Percentiles rank a stretch among this genome's conserved stretches.
Evolutionary conservation across 2,888 invertebrate genomes (phyloP).

Genomic region (Cheiracanthium punctorium): DNA sequence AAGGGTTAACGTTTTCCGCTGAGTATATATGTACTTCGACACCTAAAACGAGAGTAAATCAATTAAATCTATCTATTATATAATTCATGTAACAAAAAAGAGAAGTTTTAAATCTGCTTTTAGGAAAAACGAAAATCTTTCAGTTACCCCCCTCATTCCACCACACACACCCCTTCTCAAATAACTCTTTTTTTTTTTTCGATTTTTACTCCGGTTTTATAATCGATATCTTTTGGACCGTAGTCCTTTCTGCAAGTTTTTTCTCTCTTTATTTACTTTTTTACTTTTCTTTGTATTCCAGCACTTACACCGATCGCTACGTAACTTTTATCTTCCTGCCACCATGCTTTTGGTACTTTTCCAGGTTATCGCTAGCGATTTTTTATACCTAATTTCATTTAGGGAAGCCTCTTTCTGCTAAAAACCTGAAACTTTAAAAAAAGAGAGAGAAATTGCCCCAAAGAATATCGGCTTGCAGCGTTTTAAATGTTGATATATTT

Average conservation of each 20-base stretch:
- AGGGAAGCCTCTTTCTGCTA: background rate
- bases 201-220: background rate
- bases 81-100: too few species aligned
- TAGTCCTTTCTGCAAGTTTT: background rate
- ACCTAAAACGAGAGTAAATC: too few species aligned
- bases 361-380: constrained; percentile 2
- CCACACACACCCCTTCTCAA: too few species aligned
- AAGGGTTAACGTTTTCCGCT: too few species aligned
- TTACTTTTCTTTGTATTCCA: background rate
- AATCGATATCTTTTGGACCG: background rate
- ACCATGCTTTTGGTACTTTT: background rate
- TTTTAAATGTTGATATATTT: background rate
- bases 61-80: too few species aligned
- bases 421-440: background rate
- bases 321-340: background rate
- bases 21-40: too few species aligned
- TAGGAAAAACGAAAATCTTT: too few species aligned
- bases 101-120: too few species aligned
- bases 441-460: background rate
- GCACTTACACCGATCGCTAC: background rate
- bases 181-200: too few species aligned
- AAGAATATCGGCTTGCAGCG: background rate
- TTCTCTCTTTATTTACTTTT: background rate
- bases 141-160: too few species aligned
- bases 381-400: constrained; percentile 13